Evolutionary conservation across 2,113 vertebrate genomes (phyloP), one percentile per base, ranked within the genome.

Genomic region (Rhombomys opimus): DNA sequence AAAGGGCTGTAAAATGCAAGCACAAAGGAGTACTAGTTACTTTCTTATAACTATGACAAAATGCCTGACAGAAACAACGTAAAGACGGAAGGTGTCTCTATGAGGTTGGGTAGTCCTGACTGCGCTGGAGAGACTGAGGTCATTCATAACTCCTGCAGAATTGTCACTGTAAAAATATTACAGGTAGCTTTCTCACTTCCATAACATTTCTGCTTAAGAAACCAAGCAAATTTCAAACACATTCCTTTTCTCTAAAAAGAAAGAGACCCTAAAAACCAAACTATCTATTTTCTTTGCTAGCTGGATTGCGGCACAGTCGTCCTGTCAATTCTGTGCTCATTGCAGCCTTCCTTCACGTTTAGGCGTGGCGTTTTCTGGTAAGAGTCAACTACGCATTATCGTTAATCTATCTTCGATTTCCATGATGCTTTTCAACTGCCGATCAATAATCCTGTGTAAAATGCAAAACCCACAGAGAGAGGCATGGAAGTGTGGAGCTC

Each of bases 191-290:
- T 76, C 50, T 86, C 30, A 80, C 23, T 75, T 89, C 59, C 87
- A 61, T 52, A 93, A 86, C 61, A 88, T 89, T 85, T 87, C 46
- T 87, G 6, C 50, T 81, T 88, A 80, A 95, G 90, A n/a, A 76
- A 38, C 6, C 30, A 89, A 90, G 65, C n/a, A 80, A 86, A 70
- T 75, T 77, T 92, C 23, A 84, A 63, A 76, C 90, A 13, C 13
- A 20, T 12, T 9, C 18, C 68, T 75, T 57, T 57, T 20, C 13
- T 27, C 50, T 87, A 95, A 94, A 78, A 7, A 70, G 22, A 84
- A 13, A 18, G 6, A 78, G 68, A 86, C 1, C 32, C 52, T 86
- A 78, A 76, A 25, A 77, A 81, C 52, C 14, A 78, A 87, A 73
- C 5, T 54, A 35, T 81, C 3, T 18, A 89, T 52, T 91, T 78